phyloP scores from a whole-genome alignment of 2,797 vertebrate species.

The Avahi laniger region DNA sequence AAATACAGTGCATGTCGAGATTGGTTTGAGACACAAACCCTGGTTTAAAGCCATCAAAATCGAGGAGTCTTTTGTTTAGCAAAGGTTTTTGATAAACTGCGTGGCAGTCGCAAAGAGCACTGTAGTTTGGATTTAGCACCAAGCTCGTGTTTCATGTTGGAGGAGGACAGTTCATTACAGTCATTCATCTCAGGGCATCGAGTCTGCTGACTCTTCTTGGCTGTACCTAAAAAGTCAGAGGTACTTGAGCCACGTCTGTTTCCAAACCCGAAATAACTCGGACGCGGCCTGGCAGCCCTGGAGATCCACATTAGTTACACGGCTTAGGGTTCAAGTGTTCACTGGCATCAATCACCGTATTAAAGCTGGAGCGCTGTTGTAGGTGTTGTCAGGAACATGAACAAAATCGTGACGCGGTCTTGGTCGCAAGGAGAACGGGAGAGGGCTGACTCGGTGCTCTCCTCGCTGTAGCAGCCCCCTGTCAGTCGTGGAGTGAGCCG shows the following conservation, averaged over 20 bases:
- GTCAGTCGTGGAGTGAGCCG: neutral
- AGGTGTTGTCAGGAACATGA: slow-evolving; percentile 28
- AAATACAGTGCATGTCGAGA: neutral
- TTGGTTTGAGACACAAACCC: neutral
- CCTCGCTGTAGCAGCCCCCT: neutral
- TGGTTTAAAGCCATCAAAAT: neutral
- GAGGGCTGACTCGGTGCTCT: neutral
- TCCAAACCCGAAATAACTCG: slow-evolving; percentile 72
- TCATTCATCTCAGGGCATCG: slow-evolving; percentile 37
- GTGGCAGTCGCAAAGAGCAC: neutral
- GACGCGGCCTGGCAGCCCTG: neutral
- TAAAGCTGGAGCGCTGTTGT: neutral
- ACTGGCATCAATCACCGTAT: slow-evolving; percentile 5
- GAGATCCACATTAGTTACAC: slow-evolving; percentile 32
- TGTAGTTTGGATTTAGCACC: slow-evolving; percentile 28
- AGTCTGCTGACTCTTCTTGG: slow-evolving; percentile 64
- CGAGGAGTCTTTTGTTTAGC: neutral
- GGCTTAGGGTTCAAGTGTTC: slow-evolving; percentile 18
- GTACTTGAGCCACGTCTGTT: slow-evolving; percentile 47
- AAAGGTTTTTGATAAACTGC: neutral
- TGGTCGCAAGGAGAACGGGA: neutral
- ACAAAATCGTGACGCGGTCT: neutral
- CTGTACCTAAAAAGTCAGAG: slow-evolving; percentile 66
- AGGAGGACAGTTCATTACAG: slow-evolving; percentile 23
- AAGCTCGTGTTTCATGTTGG: slow-evolving; percentile 22